These are phyloP conservation scores for Dione juno DNA, from an alignment of 2,888 invertebrate genomes.

Conservation along the genomic window DNA sequence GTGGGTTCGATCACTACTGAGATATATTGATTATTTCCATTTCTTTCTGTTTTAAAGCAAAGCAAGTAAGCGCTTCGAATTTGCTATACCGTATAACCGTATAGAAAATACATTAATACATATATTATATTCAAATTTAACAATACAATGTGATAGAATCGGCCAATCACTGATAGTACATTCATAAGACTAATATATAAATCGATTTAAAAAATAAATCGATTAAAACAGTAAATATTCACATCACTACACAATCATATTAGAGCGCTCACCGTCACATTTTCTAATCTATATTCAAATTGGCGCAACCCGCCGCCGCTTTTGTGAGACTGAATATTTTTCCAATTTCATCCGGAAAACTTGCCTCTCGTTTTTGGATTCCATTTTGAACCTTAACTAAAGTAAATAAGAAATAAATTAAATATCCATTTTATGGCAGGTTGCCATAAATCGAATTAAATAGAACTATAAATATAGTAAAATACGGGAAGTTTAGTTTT, in stretches of 20 bases:
- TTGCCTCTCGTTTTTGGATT: slow-evolving; percentile 35
- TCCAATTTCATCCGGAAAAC: slow-evolving; percentile 75
- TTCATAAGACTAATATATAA: not conserved
- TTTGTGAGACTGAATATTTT: slow-evolving; percentile 80
- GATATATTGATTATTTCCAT: too few relatives aligned
- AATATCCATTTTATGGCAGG: slow-evolving; percentile 3
- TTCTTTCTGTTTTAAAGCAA: too few relatives aligned
- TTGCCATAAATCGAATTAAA: slow-evolving; percentile 26
- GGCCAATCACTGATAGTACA: too few relatives aligned
- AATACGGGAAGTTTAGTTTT: slow-evolving; percentile 6
- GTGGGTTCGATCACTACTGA: too few relatives aligned
- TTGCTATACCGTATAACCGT: too few relatives aligned
- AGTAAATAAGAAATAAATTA: slow-evolving; percentile 14
- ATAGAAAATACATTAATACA: too few relatives aligned
- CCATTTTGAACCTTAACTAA: slow-evolving; percentile 38
- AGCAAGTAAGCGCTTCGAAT: too few relatives aligned
- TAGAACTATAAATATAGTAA: slow-evolving; percentile 26
- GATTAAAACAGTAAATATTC: slow-evolving; percentile 1
- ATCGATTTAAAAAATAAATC: slow-evolving; percentile 3
- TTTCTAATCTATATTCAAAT: slow-evolving; percentile 83
- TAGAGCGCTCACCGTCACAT: slow-evolving; percentile 78
- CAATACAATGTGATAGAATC: too few relatives aligned
- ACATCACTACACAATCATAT: slow-evolving; percentile 70
- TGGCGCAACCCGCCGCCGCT: slow-evolving; percentile 70
- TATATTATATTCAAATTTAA: too few relatives aligned